A percentile compares a stretch with the other conserved stretches of the same genome.
Conservation (phyloP, 2,113 vertebrate species). For the Synodontis membranacea region DNA sequence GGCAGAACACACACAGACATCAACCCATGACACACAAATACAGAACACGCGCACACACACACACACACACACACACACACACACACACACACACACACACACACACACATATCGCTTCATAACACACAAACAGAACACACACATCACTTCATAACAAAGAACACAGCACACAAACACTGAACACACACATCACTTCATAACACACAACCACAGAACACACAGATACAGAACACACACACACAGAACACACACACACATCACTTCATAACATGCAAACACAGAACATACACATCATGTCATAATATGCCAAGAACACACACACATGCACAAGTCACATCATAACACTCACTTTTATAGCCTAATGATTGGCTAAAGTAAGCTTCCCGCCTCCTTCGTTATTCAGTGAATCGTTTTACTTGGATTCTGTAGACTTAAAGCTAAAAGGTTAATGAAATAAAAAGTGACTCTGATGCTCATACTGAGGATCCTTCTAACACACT, state of each 20-base stretch:
- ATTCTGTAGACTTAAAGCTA: background rate
- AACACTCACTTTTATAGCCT: background rate
- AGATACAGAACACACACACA: background rate
- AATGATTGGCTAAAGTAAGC: background rate
- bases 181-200: background rate
- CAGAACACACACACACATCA: background rate
- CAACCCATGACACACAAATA: too few relatives aligned
- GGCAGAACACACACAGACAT: slow-evolving; percentile 25
- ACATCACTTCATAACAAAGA: background rate
- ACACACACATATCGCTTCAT: background rate
- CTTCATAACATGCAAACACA: background rate
- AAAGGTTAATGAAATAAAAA: too few relatives aligned
- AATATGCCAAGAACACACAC: slow-evolving; percentile 2
- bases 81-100: background rate
- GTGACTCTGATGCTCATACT: too few relatives aligned
- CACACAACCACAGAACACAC: background rate
- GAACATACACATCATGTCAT: too few relatives aligned
- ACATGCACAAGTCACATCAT: background rate
- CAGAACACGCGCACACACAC: too few relatives aligned
- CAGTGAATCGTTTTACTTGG: background rate
- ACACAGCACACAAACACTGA: background rate
- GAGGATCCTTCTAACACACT: background rate
- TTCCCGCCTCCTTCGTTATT: background rate
- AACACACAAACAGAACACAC: background rate
- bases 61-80: too few relatives aligned